Evolutionary conservation across 2,888 invertebrate species (phyloP).

Genomic region (Pollenia amentaria): DNA sequence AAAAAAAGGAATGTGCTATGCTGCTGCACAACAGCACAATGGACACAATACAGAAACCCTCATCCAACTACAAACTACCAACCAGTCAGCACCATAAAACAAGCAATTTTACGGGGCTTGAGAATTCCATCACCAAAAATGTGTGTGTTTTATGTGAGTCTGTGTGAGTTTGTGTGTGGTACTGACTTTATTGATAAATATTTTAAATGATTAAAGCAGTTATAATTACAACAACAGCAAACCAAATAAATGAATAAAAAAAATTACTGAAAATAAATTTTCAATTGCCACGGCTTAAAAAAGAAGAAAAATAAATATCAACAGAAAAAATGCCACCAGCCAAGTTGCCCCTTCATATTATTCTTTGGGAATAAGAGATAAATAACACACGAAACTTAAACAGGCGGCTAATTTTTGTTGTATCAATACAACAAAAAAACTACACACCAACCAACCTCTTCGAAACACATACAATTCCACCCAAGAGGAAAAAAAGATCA

Average conservation of each 20-base stretch:
- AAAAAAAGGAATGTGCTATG: conserved; percentile 39
- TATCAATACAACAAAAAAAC: conserved; percentile 53
- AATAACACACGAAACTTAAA: conserved; percentile 41
- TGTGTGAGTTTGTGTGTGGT: conserved; percentile 15
- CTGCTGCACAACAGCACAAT: conserved; percentile 28
- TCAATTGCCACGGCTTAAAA: conserved; percentile 49
- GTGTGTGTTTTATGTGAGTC: neutral
- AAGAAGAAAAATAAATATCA: conserved; percentile 22
- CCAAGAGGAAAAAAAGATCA: conserved; percentile 63
- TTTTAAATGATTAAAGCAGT: conserved; percentile 58
- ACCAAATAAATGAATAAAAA: conserved; percentile 22
- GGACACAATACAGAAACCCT: neutral
- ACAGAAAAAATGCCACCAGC: conserved; percentile 52
- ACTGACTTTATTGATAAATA: conserved; percentile 64
- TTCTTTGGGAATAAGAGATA: conserved; percentile 18
- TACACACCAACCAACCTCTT: conserved; percentile 27
- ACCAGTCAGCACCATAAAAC: conserved; percentile 42
- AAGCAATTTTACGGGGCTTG: conserved; percentile 42
- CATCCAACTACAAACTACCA: conserved; percentile 13
- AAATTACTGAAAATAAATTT: conserved; percentile 55
- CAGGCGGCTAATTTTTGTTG: conserved; percentile 68
- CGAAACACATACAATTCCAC: conserved; percentile 30
- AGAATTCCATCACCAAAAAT: conserved; percentile 27
- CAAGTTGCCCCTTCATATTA: conserved; percentile 40
- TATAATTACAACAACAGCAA: conserved; percentile 28